Percentiles rank a stretch among this genome's conserved stretches.
Evolutionary conservation across 2,888 invertebrate species (phyloP).

Genomic region (Polietes domitor): DNA sequence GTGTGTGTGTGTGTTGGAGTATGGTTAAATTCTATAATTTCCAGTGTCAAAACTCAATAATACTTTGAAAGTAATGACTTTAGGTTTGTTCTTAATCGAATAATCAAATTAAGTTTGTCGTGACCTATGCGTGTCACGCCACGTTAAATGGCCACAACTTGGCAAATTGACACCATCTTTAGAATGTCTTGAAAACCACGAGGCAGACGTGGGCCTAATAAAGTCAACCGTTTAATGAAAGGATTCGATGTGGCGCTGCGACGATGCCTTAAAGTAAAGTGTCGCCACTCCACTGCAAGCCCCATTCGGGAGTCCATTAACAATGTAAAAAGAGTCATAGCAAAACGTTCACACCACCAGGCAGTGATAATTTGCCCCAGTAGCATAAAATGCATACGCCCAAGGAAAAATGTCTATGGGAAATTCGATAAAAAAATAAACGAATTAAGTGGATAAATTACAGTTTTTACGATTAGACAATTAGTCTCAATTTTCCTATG

Average conservation of each 20-base stretch:
- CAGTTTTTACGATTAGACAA: too few relatives aligned
- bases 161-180: constrained; percentile 41
- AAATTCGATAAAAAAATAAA: too few relatives aligned
- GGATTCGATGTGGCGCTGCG: constrained; percentile 19
- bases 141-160: background rate
- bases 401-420: background rate
- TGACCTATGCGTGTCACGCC: background rate
- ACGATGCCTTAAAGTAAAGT: constrained; percentile 29
- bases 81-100: constrained; percentile 1
- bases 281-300: constrained; percentile 35
- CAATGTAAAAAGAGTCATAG: constrained; percentile 49
- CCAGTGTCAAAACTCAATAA: constrained; percentile 18
- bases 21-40: constrained; percentile 7
- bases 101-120: constrained; percentile 17
- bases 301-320: constrained; percentile 43
- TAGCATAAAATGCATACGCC: constrained; percentile 8
- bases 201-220: constrained; percentile 15
- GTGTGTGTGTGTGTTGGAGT: background rate
- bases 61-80: constrained; percentile 9
- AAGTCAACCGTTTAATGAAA: constrained; percentile 22
- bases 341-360: constrained; percentile 1
- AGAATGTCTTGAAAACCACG: constrained; percentile 45
- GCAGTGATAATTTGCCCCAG: constrained; percentile 11
- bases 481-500: too few relatives aligned
- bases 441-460: too few relatives aligned